Evolutionary conservation across 2,113 vertebrate species (phyloP).

Genomic region (Osmerus eperlanus): DNA sequence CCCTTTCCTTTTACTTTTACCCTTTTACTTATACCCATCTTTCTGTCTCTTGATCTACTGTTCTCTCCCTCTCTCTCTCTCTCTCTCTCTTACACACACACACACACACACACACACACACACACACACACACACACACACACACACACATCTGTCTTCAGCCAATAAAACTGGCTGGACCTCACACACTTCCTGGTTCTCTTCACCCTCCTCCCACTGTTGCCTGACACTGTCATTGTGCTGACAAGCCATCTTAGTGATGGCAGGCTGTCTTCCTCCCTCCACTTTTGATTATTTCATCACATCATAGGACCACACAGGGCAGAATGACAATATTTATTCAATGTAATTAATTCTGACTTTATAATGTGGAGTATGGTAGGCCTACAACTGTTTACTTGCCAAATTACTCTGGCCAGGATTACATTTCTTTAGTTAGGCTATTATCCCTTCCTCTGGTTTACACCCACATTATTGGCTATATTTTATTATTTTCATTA

Average conservation of each 20-base stretch:
- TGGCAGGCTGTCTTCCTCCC: slow-evolving; percentile 29
- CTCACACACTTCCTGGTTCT: slow-evolving; percentile 8
- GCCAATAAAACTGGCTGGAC: neutral
- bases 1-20: neutral
- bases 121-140: neutral
- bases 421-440: no score
- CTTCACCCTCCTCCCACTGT: neutral
- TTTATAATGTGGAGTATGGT: no score
- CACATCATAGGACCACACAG: no score
- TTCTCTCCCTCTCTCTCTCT: neutral
- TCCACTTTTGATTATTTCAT: neutral
- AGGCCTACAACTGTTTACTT: no score
- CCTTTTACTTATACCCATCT: neutral
- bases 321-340: no score
- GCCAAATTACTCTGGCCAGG: no score
- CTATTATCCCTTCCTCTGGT: no score
- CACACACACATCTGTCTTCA: neutral
- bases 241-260: slow-evolving; percentile 8
- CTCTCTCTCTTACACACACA: neutral
- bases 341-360: no score
- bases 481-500: no score
- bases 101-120: neutral
- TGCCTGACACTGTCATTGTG: neutral
- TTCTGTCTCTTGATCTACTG: neutral
- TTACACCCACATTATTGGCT: no score